A percentile compares a stretch with the other conserved stretches of the same genome.
These are phyloP conservation scores for Stramonita haemastoma DNA, from an alignment of 2,888 invertebrate genomes.

Conservation along the genomic window DNA sequence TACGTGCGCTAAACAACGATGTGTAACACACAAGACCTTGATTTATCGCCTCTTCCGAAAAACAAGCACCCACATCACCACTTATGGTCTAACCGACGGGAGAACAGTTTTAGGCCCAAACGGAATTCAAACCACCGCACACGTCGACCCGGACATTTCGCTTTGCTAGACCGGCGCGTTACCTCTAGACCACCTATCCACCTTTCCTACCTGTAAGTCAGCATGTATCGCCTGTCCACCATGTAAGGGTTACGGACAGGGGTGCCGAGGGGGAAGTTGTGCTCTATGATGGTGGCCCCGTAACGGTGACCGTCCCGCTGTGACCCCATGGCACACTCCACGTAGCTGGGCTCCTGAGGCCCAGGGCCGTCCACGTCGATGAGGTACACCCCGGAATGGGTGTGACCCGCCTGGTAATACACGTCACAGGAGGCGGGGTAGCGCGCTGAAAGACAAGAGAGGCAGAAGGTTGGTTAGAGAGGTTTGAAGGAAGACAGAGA, in stretches of 20 bases:
- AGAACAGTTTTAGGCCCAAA: too few relatives aligned
- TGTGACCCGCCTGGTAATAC: slow-evolving; percentile 90
- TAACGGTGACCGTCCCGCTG: slow-evolving; percentile 53
- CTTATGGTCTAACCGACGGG: too few relatives aligned
- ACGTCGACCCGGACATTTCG: too few relatives aligned
- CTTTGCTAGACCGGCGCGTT: too few relatives aligned
- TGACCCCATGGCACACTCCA: slow-evolving; percentile 90
- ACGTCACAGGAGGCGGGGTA: slow-evolving; percentile 95
- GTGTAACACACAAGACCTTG: too few relatives aligned
- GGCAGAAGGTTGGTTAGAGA: too few relatives aligned
- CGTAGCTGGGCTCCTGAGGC: slow-evolving; percentile 92
- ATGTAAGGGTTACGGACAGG: slow-evolving; percentile 59
- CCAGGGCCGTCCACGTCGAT: slow-evolving; percentile 97
- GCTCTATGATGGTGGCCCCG: slow-evolving; percentile 66
- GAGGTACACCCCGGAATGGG: slow-evolving; percentile 92
- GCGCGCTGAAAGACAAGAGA: slow-evolving; percentile 81
- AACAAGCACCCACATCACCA: too few relatives aligned
- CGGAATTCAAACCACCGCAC: too few relatives aligned
- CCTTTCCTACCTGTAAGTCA: slow-evolving; percentile 71
- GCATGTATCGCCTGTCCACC: slow-evolving; percentile 70
- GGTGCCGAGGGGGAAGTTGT: slow-evolving; percentile 65
- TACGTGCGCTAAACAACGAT: too few relatives aligned
- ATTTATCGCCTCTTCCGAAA: too few relatives aligned
- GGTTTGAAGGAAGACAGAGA: too few relatives aligned
- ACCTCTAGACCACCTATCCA: too few relatives aligned